Conservation (phyloP, 2,888 invertebrate genomes). For the Cyrtodaria siliqua region DNA sequence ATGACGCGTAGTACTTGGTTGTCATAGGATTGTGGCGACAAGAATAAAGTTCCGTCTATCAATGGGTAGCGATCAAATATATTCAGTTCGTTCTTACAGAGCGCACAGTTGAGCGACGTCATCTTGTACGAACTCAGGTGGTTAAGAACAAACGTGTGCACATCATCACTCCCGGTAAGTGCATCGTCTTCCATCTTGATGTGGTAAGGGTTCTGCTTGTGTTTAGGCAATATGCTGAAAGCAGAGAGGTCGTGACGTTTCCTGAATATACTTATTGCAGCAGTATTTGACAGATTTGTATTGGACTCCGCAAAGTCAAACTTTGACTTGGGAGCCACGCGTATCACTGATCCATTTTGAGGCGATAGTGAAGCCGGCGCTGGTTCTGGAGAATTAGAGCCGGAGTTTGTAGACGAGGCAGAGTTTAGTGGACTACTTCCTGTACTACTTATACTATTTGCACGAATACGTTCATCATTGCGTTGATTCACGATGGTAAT, state of each 20-base stretch:
- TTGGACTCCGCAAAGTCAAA: conserved; percentile 51
- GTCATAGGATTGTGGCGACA: conserved; percentile 97
- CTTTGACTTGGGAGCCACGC: conserved; percentile 55
- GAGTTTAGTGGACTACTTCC: conserved; percentile 85
- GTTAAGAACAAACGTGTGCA: conserved; percentile 97
- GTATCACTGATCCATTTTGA: conserved; percentile 48
- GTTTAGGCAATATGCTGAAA: conserved; percentile 91
- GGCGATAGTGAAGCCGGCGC: conserved; percentile 56
- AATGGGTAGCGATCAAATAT: conserved; percentile 99
- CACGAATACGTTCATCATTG: conserved; percentile 73
- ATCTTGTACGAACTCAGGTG: conserved; percentile 96
- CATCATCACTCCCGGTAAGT: conserved; percentile 99
- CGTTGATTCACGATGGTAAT: conserved; percentile 50
- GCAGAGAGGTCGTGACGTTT: conserved; percentile 97
- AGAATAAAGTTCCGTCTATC: conserved; percentile 98
- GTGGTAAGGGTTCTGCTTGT: conserved; percentile 99
- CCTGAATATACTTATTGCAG: conserved; percentile 91
- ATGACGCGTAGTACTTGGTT: conserved; percentile 85
- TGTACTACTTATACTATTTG: conserved; percentile 85
- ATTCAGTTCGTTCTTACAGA: conserved; percentile 94
- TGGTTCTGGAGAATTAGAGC: conserved; percentile 73
- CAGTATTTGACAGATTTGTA: conserved; percentile 63
- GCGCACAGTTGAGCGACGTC: conserved; percentile 92
- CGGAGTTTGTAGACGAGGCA: conserved; percentile 66
- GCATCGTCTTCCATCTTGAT: conserved; percentile 99